Evolutionary conservation across 2,113 vertebrate species (phyloP).

Genomic region (Gobius niger): DNA sequence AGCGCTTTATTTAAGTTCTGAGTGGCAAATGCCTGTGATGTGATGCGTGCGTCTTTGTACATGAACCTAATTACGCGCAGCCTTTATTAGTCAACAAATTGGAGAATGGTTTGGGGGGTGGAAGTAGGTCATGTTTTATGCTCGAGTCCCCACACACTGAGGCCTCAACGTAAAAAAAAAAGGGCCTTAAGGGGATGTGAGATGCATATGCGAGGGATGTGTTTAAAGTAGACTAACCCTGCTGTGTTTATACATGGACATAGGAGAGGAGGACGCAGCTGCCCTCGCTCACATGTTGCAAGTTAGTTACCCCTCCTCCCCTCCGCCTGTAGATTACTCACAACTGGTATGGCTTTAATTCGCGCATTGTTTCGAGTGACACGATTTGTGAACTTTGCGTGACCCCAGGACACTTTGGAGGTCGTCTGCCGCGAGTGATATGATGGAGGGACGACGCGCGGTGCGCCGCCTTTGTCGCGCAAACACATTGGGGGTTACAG

Average conservation of each 20-base stretch:
- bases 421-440: slow-evolving; percentile 1
- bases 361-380: not conserved
- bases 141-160: slow-evolving; percentile 35
- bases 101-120: slow-evolving; percentile 9
- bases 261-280: not conserved
- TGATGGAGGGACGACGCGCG: not conserved
- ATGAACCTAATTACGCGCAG: not conserved
- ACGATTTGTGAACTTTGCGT: slow-evolving; percentile 6
- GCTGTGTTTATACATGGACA: not conserved
- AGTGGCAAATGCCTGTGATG: not conserved
- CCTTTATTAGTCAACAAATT: slow-evolving; percentile 9
- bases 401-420: not conserved
- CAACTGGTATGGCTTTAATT: not conserved
- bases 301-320: not conserved
- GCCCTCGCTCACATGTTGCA: not conserved
- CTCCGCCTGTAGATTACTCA: not conserved
- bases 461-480: not conserved
- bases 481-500: not conserved
- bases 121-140: slow-evolving; percentile 42
- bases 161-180: slow-evolving; percentile 13
- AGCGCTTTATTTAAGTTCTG: slow-evolving; percentile 6
- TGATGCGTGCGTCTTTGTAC: slow-evolving; percentile 2
- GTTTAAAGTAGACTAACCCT: not conserved
- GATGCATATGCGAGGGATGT: not conserved
- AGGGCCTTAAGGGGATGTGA: slow-evolving; percentile 10